A percentile compares a stretch with the other conserved stretches of the same genome.
Evolutionary conservation across 2,797 vertebrate species (phyloP).

Genomic region (Enteromius thamalakanensis): DNA sequence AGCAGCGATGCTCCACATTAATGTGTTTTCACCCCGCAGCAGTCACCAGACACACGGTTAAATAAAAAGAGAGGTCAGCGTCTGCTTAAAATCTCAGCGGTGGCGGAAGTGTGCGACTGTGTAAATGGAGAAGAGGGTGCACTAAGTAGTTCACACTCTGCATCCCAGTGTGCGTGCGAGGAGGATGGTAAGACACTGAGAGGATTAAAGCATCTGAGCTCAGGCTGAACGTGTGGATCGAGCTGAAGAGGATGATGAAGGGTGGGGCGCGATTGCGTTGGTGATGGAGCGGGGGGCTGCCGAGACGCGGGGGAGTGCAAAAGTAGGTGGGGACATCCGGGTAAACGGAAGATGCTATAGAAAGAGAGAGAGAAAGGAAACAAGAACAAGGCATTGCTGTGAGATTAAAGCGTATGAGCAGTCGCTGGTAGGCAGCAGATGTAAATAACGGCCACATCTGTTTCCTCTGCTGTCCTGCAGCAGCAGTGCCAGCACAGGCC

Average conservation of each 20-base stretch:
- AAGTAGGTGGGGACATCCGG: constrained; percentile 41
- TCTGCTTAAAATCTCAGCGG: neutral
- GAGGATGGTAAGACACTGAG: constrained; percentile 20
- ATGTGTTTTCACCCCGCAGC: neutral
- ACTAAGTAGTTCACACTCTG: constrained; percentile 32
- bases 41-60: neutral
- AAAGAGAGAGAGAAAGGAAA: constrained; percentile 16
- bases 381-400: constrained; percentile 43
- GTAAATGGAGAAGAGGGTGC: constrained; percentile 11
- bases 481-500: constrained; percentile 49
- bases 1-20: neutral
- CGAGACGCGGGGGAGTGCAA: constrained; percentile 27
- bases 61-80: constrained; percentile 1
- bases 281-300: neutral
- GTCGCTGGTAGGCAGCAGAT: constrained; percentile 53
- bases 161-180: constrained; percentile 10
- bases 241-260: constrained; percentile 23
- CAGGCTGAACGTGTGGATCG: constrained; percentile 13
- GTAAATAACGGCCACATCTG: constrained; percentile 58
- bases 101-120: neutral
- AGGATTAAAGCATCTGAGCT: constrained; percentile 36
- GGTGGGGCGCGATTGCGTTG: neutral
- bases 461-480: constrained; percentile 53
- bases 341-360: constrained; percentile 33
- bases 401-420: constrained; percentile 57